A percentile compares a stretch with the other conserved stretches of the same genome.
These are phyloP conservation scores for Aphelocoma californica DNA, from an alignment of 2,797 vertebrate species.

Conservation along the genomic window DNA sequence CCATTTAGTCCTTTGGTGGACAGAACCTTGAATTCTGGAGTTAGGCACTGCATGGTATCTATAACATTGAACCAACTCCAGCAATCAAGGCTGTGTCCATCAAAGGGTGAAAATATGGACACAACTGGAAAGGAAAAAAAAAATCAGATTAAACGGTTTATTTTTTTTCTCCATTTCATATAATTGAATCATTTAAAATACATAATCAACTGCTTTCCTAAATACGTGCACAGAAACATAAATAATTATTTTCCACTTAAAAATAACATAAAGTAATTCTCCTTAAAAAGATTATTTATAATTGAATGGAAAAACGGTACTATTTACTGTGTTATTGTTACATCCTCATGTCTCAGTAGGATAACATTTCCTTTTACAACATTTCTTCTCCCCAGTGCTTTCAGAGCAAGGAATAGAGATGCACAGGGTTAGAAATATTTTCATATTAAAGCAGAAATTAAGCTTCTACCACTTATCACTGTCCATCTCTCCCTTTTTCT, in stretches of 20 bases:
- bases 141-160: accelerated
- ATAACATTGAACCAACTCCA: background rate
- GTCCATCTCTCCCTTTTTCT: background rate
- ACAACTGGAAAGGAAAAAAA: background rate
- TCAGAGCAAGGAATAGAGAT: background rate
- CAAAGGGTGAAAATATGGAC: background rate
- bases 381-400: background rate
- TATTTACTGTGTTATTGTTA: background rate
- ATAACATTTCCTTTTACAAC: background rate
- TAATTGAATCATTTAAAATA: background rate
- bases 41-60: background rate
- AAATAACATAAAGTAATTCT: background rate
- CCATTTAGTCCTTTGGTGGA: background rate
- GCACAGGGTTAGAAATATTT: background rate
- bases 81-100: background rate
- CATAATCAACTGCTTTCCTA: background rate
- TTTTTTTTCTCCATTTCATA: background rate
- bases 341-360: background rate
- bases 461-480: background rate
- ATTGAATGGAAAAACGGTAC: background rate
- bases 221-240: background rate
- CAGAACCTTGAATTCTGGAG: background rate
- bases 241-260: background rate
- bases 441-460: background rate
- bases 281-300: background rate